Conservation (phyloP, 2,113 vertebrate genomes). For the Eulemur rufifrons region DNA sequence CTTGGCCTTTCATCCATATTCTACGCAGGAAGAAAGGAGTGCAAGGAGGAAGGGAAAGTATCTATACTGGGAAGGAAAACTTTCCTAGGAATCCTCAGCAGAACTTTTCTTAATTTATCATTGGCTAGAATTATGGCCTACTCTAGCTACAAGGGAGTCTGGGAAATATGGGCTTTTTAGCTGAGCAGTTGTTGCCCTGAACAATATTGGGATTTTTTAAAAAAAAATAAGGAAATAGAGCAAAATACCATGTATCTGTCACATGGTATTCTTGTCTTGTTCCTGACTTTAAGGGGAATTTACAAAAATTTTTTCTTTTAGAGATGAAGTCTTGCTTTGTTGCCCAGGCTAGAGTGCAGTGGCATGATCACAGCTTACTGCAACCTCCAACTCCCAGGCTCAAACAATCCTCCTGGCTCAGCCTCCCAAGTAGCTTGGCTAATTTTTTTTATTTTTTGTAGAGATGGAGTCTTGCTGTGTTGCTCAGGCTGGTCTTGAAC, state of each 20-base stretch:
- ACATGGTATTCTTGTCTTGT: neutral
- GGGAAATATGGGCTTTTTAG: neutral
- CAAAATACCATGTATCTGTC: neutral
- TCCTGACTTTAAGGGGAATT: neutral
- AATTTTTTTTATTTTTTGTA: too few relatives aligned
- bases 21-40: neutral
- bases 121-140: neutral
- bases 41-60: neutral
- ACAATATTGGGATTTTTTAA: neutral
- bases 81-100: neutral
- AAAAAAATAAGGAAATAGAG: neutral
- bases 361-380: neutral
- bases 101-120: neutral
- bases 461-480: too few relatives aligned
- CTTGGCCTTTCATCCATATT: neutral
- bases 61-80: neutral
- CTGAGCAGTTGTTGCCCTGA: neutral
- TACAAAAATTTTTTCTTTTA: too few relatives aligned
- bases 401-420: neutral
- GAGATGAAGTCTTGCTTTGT: too few relatives aligned
- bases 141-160: neutral
- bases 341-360: neutral
- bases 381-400: neutral
- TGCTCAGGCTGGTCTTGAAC: too few relatives aligned
- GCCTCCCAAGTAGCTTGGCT: too few relatives aligned